Base-by-base conservation (phyloP, 1,140 invertebrate genomes). In the Colletes gigas region DNA sequence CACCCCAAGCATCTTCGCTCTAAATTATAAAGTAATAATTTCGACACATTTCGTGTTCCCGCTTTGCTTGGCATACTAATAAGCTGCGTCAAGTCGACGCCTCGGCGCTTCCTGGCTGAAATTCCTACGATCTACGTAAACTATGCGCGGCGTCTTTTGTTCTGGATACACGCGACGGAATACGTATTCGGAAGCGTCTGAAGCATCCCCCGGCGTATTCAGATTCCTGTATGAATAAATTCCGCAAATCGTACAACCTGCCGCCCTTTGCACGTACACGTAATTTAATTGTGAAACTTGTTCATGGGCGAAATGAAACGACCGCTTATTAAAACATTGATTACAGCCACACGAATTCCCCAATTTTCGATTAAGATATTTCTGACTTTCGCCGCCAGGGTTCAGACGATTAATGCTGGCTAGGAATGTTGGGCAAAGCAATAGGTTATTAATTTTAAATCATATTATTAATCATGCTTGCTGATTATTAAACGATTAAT, bases 121-220 rank as follows among this genome's bases (percentile, higher is more conserved):
- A 69, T 69, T 69, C 65, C 75, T 41, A 5, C 6, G 39, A 77
- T 68, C 65, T 39, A 68, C 19, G 74, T 14, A 14, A 77, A 77
- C 75, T 77, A 77, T 77, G 66, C 55, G 63, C 68, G 47, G 44
- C 47, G 47, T 54, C 68, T 63, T 71, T 78, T 71, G 68, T 78
- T 54, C 47, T 55, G 52, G 17, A 19, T 63, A 63, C 59, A 71
- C 19, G 7, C 14, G 17, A 50, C 15, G 54, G 12, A 54, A 63
- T 41, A 41, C 6, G 14, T 30, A 69, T 68, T 77, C 60, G 41
- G 62, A 54, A 14, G 71, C 19, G 63, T 59, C 54, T 59, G 15
- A 50, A n/a, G 66, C 19, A 69, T 69, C 8, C 19, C 30, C 7
- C 4, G 9, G 19, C 21, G 12, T 19, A 54, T 54, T 39, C 14